Evolutionary conservation across 2,888 invertebrate species (phyloP).

Genomic region (Drosophila phalerata): DNA sequence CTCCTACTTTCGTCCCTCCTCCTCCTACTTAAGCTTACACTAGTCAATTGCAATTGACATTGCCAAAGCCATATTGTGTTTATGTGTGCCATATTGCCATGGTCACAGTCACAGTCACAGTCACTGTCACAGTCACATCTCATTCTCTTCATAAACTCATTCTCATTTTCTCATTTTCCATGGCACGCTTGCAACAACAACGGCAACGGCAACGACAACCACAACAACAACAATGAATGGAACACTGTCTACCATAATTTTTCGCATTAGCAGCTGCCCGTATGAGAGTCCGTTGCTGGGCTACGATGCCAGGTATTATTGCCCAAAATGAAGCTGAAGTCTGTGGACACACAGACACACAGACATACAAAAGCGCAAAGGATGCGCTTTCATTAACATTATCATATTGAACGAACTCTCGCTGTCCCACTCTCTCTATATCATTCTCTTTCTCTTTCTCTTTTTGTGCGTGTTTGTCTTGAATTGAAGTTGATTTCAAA

Average conservation of each 20-base stretch:
- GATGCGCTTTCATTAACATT: conserved; percentile 74
- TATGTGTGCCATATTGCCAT: conserved; percentile 26
- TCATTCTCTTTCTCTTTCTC: neutral
- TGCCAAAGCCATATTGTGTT: conserved; percentile 24
- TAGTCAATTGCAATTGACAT: conserved; percentile 52
- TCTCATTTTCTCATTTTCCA: conserved; percentile 66
- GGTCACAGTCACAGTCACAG: conserved; percentile 15
- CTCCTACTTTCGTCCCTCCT: neutral
- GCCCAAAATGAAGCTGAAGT: conserved; percentile 11
- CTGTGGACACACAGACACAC: conserved; percentile 4
- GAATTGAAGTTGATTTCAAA: conserved; percentile 42
- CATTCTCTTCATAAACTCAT: conserved; percentile 34
- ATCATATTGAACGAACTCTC: conserved; percentile 59
- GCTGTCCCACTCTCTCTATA: conserved; percentile 13
- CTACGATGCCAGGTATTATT: conserved; percentile 85
- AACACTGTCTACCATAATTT: conserved; percentile 51
- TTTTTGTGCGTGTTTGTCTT: neutral
- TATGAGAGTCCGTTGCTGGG: conserved; percentile 85
- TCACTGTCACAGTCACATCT: conserved; percentile 2
- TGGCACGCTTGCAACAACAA: conserved; percentile 56
- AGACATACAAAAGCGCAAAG: conserved; percentile 39
- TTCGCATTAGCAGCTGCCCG: conserved; percentile 79
- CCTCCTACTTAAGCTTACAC: neutral
- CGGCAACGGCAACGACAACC: conserved; percentile 9
- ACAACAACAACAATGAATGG: conserved; percentile 4